Evolutionary conservation across 2,797 vertebrate genomes (phyloP).

Genomic region (Falco concolor): DNA sequence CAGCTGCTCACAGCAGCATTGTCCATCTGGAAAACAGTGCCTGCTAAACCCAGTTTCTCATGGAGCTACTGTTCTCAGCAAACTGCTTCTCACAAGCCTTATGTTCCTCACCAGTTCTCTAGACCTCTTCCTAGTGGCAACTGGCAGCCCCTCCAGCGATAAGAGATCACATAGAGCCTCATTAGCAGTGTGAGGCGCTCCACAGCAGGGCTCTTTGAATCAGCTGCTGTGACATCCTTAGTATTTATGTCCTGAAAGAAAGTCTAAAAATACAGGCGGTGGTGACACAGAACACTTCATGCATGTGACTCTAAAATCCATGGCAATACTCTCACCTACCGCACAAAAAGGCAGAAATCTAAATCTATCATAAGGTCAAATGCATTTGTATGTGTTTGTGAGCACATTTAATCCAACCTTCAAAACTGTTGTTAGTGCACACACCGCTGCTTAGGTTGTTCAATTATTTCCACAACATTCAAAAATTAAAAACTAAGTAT

Average conservation of each 20-base stretch:
- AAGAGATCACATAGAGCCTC: background rate
- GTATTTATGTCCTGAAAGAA: background rate
- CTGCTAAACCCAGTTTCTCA: background rate
- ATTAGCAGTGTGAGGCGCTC: background rate
- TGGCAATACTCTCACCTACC: background rate
- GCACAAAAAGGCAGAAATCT: background rate
- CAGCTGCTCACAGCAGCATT: background rate
- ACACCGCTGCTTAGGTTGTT: background rate
- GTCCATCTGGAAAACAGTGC: background rate
- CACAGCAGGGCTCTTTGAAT: background rate
- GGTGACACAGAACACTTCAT: background rate
- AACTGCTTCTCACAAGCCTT: background rate
- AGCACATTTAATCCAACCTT: background rate
- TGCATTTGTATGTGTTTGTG: background rate
- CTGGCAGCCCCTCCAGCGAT: background rate
- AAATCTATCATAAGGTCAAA: background rate
- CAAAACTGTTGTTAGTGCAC: background rate
- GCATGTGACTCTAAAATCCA: background rate
- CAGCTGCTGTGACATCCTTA: background rate
- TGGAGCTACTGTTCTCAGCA: background rate
- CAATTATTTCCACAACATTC: background rate
- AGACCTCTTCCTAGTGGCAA: background rate
- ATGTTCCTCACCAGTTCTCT: background rate
- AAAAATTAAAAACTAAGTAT: background rate
- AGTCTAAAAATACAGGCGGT: background rate